These are phyloP conservation scores for Bursaphelenchus okinawaensis DNA, from an alignment of 2,888 invertebrate species.

Conservation along the genomic window DNA sequence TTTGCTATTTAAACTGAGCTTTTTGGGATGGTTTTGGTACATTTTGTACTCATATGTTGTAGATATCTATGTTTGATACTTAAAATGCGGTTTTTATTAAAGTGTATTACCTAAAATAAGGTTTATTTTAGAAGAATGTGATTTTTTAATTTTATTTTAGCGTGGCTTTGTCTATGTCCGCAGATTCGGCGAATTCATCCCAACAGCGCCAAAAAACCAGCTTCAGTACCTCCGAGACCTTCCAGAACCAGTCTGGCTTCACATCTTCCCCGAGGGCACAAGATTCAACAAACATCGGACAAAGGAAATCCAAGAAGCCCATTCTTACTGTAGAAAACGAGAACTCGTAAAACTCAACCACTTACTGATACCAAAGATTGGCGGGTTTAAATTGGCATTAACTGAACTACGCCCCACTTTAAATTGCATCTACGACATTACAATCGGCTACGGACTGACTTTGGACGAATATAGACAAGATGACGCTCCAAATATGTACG, in stretches of 20 bases:
- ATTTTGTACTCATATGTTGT: too few species aligned
- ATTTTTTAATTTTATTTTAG: too few species aligned
- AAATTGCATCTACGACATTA: slow-evolving; percentile 50
- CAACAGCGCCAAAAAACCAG: slow-evolving; percentile 40
- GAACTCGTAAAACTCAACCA: slow-evolving; percentile 30
- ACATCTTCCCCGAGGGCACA: slow-evolving; percentile 48
- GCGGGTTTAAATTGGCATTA: slow-evolving; percentile 41
- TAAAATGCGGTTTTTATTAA: too few species aligned
- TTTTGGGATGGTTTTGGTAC: too few species aligned
- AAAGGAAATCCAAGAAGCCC: slow-evolving; percentile 31
- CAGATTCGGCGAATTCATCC: slow-evolving; percentile 43
- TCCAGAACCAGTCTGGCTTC: slow-evolving; percentile 42
- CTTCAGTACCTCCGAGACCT: slow-evolving; percentile 38
- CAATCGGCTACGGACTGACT: slow-evolving; percentile 49
- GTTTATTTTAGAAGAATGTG: too few species aligned
- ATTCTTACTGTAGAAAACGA: slow-evolving; percentile 25
- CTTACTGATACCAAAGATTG: slow-evolving; percentile 43
- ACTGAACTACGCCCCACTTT: slow-evolving; percentile 34
- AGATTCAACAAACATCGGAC: slow-evolving; percentile 27
- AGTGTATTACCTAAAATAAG: too few species aligned
- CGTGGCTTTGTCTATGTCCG: slow-evolving; percentile 54
- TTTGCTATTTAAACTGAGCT: too few species aligned
- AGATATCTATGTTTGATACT: too few species aligned
- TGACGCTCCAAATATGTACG: slow-evolving; percentile 49
- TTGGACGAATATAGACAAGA: slow-evolving; percentile 31